These are phyloP conservation scores for Prorops nasuta DNA, from an alignment of 1,140 invertebrate genomes.

Conservation along the genomic window DNA sequence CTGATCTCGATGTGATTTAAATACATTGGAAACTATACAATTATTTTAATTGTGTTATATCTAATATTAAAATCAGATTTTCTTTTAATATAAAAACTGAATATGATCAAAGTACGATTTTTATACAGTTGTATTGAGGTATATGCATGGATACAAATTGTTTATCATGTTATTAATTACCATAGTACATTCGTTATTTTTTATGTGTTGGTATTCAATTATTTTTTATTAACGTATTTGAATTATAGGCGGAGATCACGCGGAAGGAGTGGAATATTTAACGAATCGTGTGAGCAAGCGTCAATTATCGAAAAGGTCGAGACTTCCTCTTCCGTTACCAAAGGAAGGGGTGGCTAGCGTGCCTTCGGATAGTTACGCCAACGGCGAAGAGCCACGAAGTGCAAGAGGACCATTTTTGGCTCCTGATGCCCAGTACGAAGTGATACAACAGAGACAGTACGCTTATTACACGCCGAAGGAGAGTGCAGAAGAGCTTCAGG, in stretches of 20 bases:
- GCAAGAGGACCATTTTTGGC: slow-evolving; percentile 54
- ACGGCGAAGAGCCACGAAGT: slow-evolving; percentile 39
- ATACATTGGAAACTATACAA: no score
- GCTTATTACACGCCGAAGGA: slow-evolving; percentile 37
- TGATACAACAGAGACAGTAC: slow-evolving; percentile 55
- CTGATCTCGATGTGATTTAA: no score
- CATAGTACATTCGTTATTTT: not conserved
- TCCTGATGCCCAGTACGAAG: slow-evolving; percentile 65
- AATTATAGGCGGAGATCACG: slow-evolving; percentile 25
- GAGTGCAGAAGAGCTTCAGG: slow-evolving; percentile 40
- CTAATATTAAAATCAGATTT: no score
- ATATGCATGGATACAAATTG: no score
- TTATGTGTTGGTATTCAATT: not conserved
- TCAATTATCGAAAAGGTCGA: slow-evolving; percentile 60
- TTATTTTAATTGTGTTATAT: no score
- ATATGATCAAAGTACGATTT: no score
- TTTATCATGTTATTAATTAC: no score
- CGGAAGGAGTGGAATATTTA: slow-evolving; percentile 59
- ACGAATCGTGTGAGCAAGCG: slow-evolving; percentile 56
- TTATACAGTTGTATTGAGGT: no score
- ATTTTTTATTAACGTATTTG: not conserved
- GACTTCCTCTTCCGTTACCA: slow-evolving; percentile 60
- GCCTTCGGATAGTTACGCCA: slow-evolving; percentile 43
- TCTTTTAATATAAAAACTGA: no score
- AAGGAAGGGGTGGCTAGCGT: slow-evolving; percentile 30